Percentiles rank a stretch among this genome's conserved stretches.
These are phyloP conservation scores for Ictalurus punctatus DNA, from an alignment of 2,113 vertebrate genomes.

Conservation along the genomic window DNA sequence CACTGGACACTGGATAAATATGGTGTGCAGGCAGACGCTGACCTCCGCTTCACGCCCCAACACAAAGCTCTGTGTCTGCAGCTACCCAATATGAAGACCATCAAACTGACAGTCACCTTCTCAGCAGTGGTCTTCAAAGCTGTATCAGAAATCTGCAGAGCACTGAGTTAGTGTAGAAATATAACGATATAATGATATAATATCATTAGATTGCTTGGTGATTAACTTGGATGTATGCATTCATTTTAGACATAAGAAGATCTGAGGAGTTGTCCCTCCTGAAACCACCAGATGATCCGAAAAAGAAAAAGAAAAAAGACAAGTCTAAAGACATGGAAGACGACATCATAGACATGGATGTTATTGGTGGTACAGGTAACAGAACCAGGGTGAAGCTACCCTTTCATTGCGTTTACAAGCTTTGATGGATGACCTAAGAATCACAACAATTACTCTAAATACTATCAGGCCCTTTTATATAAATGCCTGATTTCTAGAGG, in stretches of 20 bases:
- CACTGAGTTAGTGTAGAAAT: slow-evolving; percentile 82
- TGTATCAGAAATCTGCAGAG: slow-evolving; percentile 88
- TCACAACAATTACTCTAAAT: background rate
- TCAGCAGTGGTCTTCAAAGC: slow-evolving; percentile 88
- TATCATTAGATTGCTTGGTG: background rate
- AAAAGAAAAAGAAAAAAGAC: slow-evolving; percentile 95
- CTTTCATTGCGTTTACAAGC: background rate
- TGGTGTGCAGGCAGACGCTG: slow-evolving; percentile 91
- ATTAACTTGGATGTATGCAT: background rate
- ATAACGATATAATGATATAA: background rate
- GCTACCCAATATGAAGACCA: slow-evolving; percentile 87
- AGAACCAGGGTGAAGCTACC: background rate
- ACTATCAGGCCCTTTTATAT: background rate
- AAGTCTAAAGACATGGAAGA: slow-evolving; percentile 78
- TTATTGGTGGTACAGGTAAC: slow-evolving; percentile 61
- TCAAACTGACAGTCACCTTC: slow-evolving; percentile 86
- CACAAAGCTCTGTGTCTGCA: slow-evolving; percentile 88
- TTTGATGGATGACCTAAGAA: background rate
- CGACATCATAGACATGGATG: slow-evolving; percentile 83
- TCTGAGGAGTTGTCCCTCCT: slow-evolving; percentile 92
- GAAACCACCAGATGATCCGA: slow-evolving; percentile 80
- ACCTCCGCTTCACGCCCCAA: slow-evolving; percentile 88
- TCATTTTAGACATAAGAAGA: slow-evolving; percentile 84
- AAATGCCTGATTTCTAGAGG: background rate
- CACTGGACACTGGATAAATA: slow-evolving; percentile 98